A percentile compares a stretch with the other conserved stretches of the same genome.
Conservation (phyloP, 2,113 vertebrate species). For the Phrynosoma platyrhinos region DNA sequence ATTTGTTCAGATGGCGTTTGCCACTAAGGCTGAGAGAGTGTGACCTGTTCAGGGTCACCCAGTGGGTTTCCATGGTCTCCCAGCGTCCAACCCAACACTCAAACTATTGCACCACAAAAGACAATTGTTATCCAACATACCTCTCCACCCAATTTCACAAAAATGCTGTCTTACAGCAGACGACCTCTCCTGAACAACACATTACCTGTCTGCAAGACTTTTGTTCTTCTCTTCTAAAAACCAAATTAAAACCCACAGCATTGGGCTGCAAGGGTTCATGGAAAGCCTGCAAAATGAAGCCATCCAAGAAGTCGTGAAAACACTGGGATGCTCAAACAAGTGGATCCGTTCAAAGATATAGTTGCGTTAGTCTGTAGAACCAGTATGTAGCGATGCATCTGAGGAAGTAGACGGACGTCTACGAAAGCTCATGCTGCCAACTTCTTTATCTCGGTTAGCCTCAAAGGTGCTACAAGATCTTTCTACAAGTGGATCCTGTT, state of each 20-base stretch:
- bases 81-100: no score
- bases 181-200: no score
- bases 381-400: no score
- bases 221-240: neutral
- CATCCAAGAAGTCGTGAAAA: conserved; percentile 36
- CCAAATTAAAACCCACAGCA: neutral
- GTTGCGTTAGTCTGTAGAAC: no score
- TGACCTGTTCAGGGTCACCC: no score
- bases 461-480: neutral
- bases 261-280: neutral
- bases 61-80: no score
- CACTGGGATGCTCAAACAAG: conserved; percentile 38
- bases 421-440: no score
- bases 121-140: neutral
- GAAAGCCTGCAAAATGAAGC: conserved; percentile 30
- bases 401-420: no score
- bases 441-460: no score
- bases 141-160: fast-evolving
- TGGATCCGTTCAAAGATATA: neutral
- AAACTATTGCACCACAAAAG: neutral
- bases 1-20: no score
- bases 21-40: no score
- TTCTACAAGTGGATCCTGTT: conserved; percentile 16
- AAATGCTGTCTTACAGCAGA: neutral
- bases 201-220: neutral